These are phyloP conservation scores for Netelia inedita DNA, from an alignment of 2,888 invertebrate species.

Conservation along the genomic window DNA sequence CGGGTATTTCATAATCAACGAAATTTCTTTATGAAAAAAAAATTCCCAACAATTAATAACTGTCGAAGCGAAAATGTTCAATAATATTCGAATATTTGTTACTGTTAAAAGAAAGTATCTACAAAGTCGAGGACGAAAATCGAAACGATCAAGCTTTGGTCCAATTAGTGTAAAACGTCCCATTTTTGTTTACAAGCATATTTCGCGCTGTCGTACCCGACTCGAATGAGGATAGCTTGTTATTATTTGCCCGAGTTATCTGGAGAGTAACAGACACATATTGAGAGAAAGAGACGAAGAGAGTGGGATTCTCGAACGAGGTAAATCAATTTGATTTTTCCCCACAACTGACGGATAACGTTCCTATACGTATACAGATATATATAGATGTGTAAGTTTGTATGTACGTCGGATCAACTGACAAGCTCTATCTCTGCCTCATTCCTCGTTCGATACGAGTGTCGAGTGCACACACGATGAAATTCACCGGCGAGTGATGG, in stretches of 20 bases:
- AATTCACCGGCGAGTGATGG: slow-evolving; percentile 40
- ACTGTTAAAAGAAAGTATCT: too few species aligned
- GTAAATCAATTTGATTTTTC: slow-evolving; percentile 44
- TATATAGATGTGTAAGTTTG: slow-evolving; percentile 13
- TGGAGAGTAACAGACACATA: background rate
- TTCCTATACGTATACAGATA: background rate
- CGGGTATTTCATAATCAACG: too few species aligned
- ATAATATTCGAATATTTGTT: too few species aligned
- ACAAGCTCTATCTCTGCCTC: slow-evolving; percentile 57
- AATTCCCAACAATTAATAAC: too few species aligned
- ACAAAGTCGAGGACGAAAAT: too few species aligned
- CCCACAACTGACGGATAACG: slow-evolving; percentile 50
- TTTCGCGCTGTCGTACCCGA: background rate
- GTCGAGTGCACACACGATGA: slow-evolving; percentile 62
- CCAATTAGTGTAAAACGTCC: background rate
- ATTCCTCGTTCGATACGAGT: slow-evolving; percentile 48
- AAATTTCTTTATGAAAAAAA: too few species aligned
- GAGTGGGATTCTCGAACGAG: slow-evolving; percentile 32
- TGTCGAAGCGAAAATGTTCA: too few species aligned
- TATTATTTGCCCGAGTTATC: background rate
- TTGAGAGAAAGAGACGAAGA: background rate
- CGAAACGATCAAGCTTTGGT: too few species aligned
- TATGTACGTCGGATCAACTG: slow-evolving; percentile 44
- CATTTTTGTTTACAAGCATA: background rate
- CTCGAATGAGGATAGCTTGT: background rate